Percentiles rank a stretch among this genome's conserved stretches.
Conservation (phyloP, 2,113 vertebrate species). For the Gallinago undulata region DNA sequence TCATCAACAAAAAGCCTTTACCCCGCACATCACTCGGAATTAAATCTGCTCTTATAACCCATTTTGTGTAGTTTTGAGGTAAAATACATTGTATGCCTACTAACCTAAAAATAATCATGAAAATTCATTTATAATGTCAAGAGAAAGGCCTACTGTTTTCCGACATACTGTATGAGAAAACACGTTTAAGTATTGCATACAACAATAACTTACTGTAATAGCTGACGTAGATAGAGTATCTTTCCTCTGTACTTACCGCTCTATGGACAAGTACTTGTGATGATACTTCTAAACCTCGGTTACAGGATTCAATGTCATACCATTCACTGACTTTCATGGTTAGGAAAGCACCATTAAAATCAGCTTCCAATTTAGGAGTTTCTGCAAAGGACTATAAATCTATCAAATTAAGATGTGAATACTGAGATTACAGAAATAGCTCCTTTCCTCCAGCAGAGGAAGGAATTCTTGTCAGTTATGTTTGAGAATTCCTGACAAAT, state of each 20-base stretch:
- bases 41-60: background rate
- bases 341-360: background rate
- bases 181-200: background rate
- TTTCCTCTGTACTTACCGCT: background rate
- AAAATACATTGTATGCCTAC: background rate
- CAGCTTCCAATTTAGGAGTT: background rate
- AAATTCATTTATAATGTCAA: fast-evolving
- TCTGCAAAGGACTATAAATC: background rate
- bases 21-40: background rate
- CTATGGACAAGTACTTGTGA: background rate
- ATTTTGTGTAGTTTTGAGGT: background rate
- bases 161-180: background rate
- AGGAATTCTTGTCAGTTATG: background rate
- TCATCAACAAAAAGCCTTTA: background rate
- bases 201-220: background rate
- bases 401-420: background rate
- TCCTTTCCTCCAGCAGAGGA: background rate
- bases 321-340: background rate
- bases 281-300: background rate
- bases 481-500: background rate
- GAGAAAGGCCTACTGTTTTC: background rate
- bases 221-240: background rate
- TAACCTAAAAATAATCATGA: background rate
- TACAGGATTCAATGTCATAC: background rate
- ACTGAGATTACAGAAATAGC: background rate